Evolutionary conservation across 2,113 vertebrate genomes (phyloP).

Genomic region (Poeciliopsis retropinna): DNA sequence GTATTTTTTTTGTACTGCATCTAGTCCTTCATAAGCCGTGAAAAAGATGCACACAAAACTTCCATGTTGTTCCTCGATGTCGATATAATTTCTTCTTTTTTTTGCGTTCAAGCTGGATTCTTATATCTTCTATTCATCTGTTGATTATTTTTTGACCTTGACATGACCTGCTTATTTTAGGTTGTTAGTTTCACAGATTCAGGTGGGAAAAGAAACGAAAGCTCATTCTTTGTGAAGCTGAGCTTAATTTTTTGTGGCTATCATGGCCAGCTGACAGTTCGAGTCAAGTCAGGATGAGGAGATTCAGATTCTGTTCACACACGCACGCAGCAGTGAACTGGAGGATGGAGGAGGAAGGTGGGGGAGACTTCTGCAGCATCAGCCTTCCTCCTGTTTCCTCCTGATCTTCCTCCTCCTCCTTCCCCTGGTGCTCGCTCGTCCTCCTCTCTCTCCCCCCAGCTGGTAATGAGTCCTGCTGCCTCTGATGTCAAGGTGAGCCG

Average conservation of each 20-base stretch:
- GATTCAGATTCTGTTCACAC: constrained; percentile 48
- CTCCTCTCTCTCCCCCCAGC: constrained; percentile 67
- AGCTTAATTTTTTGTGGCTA: constrained; percentile 14
- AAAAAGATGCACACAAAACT: not conserved
- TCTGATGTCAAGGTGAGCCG: constrained; percentile 80
- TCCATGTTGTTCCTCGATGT: not conserved
- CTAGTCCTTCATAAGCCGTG: no score
- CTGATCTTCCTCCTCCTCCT: constrained; percentile 46
- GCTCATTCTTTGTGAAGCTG: constrained; percentile 27
- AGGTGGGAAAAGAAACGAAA: not conserved
- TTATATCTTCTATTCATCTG: not conserved
- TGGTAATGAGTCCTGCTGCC: constrained; percentile 79
- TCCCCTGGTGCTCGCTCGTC: constrained; percentile 30
- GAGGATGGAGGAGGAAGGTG: constrained; percentile 7
- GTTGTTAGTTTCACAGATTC: constrained; percentile 13
- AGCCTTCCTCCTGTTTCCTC: constrained; percentile 55
- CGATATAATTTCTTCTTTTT: not conserved
- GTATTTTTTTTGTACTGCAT: no score
- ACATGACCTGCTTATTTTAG: constrained; percentile 21
- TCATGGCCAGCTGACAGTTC: constrained; percentile 19
- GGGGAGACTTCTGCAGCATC: constrained; percentile 34
- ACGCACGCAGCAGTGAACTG: constrained; percentile 3
- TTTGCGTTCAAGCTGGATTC: not conserved
- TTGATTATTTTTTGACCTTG: constrained; percentile 21
- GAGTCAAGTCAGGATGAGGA: constrained; percentile 4